Percentiles rank a stretch among this genome's conserved stretches.
Conservation (phyloP, 2,888 invertebrate species). For the Acrobasis repandana region DNA sequence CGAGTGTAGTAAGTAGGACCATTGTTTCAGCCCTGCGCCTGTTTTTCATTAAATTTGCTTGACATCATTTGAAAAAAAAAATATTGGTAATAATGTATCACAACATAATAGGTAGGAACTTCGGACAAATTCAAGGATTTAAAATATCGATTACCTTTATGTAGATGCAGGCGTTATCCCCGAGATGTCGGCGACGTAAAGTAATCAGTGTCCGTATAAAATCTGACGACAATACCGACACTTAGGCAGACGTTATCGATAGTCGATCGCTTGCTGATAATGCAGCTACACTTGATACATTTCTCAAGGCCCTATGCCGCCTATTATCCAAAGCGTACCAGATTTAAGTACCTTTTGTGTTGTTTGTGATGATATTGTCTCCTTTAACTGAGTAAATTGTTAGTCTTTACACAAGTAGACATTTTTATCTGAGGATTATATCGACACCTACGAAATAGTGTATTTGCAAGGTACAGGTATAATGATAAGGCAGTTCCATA, state of each 20-base stretch:
- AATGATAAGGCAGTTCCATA: too few species aligned
- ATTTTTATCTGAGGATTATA: neutral
- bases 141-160: neutral
- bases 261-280: conserved; percentile 51
- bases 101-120: too few species aligned
- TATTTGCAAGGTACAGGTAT: too few species aligned
- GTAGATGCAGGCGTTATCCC: conserved; percentile 15
- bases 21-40: too few species aligned
- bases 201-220: conserved; percentile 41
- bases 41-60: too few species aligned
- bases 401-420: neutral
- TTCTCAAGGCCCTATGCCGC: conserved; percentile 51
- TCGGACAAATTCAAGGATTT: too few species aligned
- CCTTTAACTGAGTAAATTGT: neutral
- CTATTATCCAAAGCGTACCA: conserved; percentile 43
- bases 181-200: conserved; percentile 33
- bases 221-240: conserved; percentile 53
- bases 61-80: too few species aligned
- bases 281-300: conserved; percentile 65
- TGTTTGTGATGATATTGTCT: conserved; percentile 32
- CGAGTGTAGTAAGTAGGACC: too few species aligned
- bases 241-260: conserved; percentile 51
- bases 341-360: conserved; percentile 37
- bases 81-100: too few species aligned
- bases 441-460: neutral